These are phyloP conservation scores for Pseudopipra pipra DNA, from an alignment of 2,113 vertebrate genomes.

Conservation along the genomic window DNA sequence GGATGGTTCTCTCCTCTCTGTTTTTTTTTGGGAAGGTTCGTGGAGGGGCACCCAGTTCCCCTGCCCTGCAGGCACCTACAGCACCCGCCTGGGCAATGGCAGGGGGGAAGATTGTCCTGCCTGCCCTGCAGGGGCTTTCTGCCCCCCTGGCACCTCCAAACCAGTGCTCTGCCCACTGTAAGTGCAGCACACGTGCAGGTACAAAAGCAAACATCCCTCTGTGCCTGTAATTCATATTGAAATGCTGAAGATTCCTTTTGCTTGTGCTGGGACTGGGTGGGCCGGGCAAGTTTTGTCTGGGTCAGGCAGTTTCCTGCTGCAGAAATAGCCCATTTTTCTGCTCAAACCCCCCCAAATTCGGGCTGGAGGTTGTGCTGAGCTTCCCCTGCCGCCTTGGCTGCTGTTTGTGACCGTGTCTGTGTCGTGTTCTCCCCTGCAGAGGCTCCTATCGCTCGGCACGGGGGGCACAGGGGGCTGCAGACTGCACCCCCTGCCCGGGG, in stretches of 20 bases:
- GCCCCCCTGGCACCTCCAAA: constrained; percentile 81
- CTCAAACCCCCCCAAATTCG: not conserved
- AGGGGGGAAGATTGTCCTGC: constrained; percentile 74
- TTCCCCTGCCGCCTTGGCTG: not conserved
- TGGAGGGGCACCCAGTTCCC: constrained; percentile 75
- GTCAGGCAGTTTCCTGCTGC: not conserved
- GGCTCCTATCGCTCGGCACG: constrained; percentile 75
- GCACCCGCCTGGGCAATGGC: constrained; percentile 77
- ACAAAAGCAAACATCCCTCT: accelerated
- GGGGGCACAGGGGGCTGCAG: constrained; percentile 69
- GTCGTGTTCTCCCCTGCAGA: constrained; percentile 56
- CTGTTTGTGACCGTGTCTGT: not conserved
- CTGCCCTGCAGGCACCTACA: constrained; percentile 82
- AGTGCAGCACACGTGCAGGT: not conserved
- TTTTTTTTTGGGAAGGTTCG: constrained; percentile 7
- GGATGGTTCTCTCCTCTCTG: not conserved
- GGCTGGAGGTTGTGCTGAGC: not conserved
- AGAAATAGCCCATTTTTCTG: not conserved
- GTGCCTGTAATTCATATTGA: accelerated
- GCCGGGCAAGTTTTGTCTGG: not conserved
- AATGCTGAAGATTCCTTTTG: not conserved
- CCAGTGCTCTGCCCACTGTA: constrained; percentile 83
- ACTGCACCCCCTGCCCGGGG: constrained; percentile 81
- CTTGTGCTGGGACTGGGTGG: accelerated
- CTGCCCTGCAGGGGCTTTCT: constrained; percentile 85